These are phyloP conservation scores for Watsonalla binaria DNA, from an alignment of 2,888 invertebrate species.

Conservation along the genomic window DNA sequence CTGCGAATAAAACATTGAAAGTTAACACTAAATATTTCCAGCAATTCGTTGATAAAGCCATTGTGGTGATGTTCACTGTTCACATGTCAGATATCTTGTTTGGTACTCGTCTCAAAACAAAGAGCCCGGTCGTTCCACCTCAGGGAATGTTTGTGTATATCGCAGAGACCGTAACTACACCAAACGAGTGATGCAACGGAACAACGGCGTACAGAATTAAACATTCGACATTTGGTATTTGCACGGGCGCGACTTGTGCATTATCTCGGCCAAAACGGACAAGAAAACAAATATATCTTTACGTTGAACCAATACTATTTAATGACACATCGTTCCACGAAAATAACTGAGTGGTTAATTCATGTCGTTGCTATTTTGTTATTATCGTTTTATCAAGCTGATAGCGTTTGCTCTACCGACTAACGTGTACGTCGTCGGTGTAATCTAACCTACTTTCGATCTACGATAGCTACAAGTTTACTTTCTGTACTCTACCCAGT, in stretches of 20 bases:
- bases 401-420: slow-evolving; percentile 34
- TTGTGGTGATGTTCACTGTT: slow-evolving; percentile 46
- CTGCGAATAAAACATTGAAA: slow-evolving; percentile 70
- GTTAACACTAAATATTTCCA: slow-evolving; percentile 74
- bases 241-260: slow-evolving; percentile 30
- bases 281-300: slow-evolving; percentile 28
- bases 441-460: slow-evolving; percentile 62
- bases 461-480: slow-evolving; percentile 30
- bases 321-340: slow-evolving; percentile 29
- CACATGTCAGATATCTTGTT: slow-evolving; percentile 67
- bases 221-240: slow-evolving; percentile 52
- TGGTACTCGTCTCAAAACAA: slow-evolving; percentile 64
- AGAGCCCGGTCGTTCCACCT: slow-evolving; percentile 63
- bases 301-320: slow-evolving; percentile 10
- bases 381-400: slow-evolving; percentile 60
- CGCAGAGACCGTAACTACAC: slow-evolving; percentile 29
- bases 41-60: slow-evolving; percentile 71
- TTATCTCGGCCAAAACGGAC: slow-evolving; percentile 23
- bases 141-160: slow-evolving; percentile 60
- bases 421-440: slow-evolving; percentile 23
- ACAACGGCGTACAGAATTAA: slow-evolving; percentile 57
- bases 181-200: slow-evolving; percentile 54
- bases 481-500: slow-evolving; percentile 28
- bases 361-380: slow-evolving; percentile 24
- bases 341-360: slow-evolving; percentile 32